phyloP scores from a whole-genome alignment of 2,888 invertebrate genomes.

The Lepeophtheirus nordmannii region DNA sequence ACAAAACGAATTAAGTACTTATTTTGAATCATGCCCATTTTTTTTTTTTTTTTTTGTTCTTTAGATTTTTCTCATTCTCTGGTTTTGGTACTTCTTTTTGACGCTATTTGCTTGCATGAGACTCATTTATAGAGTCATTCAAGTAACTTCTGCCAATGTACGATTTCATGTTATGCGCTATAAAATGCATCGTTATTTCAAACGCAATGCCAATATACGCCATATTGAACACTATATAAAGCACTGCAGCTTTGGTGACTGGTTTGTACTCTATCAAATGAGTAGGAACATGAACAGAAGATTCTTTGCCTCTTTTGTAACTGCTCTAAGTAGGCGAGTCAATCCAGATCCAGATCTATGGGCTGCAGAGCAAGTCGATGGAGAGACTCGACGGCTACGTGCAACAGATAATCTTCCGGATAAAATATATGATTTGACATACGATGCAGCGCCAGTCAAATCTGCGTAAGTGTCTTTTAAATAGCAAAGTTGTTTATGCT shows the following conservation, averaged over 20 bases:
- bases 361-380: not conserved
- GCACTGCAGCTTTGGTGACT: constrained; percentile 18
- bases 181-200: constrained; percentile 18
- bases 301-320: constrained; percentile 20
- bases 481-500: too few species aligned
- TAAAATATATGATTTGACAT: constrained; percentile 14
- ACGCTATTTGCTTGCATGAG: not conserved
- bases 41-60: not conserved
- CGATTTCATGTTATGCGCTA: constrained; percentile 3
- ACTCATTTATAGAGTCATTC: constrained; percentile 8
- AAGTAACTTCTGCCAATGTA: constrained; percentile 1
- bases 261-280: constrained; percentile 24
- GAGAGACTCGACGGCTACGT: not conserved
- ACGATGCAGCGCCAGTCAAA: not conserved
- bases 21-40: too few species aligned
- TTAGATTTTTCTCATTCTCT: constrained; percentile 21
- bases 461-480: not conserved
- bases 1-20: too few species aligned
- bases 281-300: constrained; percentile 21
- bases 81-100: constrained; percentile 20
- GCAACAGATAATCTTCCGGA: not conserved
- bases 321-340: constrained; percentile 10
- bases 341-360: constrained; percentile 17
- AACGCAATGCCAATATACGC: not conserved
- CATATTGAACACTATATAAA: constrained; percentile 19